Conservation (phyloP, 1,140 invertebrate genomes). For the Drosophila serrata region DNA sequence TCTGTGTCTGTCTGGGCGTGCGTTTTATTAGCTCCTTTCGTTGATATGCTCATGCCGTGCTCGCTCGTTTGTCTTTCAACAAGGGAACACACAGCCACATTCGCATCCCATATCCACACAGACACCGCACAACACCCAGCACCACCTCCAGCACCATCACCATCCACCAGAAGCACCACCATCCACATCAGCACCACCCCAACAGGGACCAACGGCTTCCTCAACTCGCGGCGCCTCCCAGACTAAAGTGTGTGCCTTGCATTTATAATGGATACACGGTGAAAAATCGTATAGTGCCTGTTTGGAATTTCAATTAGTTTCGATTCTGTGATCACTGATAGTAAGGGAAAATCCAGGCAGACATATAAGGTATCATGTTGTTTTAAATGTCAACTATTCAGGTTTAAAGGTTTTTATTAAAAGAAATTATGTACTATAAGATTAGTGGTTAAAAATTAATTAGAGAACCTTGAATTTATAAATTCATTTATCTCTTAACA, state of each 20-base stretch:
- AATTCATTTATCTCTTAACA: too few relatives aligned
- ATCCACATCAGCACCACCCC: constrained; percentile 39
- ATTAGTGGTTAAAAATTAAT: neutral
- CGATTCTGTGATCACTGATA: neutral
- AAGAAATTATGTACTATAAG: neutral
- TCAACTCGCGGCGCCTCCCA: constrained; percentile 64
- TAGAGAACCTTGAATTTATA: too few relatives aligned
- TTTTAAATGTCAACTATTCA: neutral
- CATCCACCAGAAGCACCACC: constrained; percentile 26
- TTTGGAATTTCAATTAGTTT: constrained; percentile 13
- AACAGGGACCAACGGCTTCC: constrained; percentile 12
- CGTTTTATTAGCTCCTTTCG: constrained; percentile 83
- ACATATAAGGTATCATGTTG: neutral
- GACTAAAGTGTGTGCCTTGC: constrained; percentile 70
- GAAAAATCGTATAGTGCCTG: constrained; percentile 24
- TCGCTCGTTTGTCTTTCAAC: constrained; percentile 80
- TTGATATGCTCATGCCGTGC: constrained; percentile 81
- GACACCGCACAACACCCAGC: constrained; percentile 20
- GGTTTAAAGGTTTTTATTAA: neutral
- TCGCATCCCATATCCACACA: constrained; percentile 34
- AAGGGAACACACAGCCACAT: constrained; percentile 38
- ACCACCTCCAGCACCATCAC: constrained; percentile 11
- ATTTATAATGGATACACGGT: constrained; percentile 67
- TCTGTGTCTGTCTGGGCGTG: constrained; percentile 61
- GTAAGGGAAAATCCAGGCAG: neutral